Conservation (phyloP, 2,797 vertebrate species). For the Taenioides sp. region DNA sequence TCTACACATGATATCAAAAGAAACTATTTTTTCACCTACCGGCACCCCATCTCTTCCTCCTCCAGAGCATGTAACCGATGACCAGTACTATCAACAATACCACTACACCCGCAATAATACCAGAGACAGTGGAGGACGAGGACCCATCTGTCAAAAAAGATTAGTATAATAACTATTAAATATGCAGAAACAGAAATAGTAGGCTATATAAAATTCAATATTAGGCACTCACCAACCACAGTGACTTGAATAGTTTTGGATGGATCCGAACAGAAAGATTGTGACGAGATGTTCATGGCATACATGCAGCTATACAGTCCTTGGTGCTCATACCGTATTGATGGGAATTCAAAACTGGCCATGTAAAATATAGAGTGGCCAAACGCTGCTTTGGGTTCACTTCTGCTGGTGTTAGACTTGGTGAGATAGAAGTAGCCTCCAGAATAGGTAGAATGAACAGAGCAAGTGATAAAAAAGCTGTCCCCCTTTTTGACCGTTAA, state of each 20-base stretch:
- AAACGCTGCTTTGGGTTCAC: slow-evolving; percentile 27
- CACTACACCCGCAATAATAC: slow-evolving; percentile 37
- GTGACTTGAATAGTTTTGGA: slow-evolving; percentile 57
- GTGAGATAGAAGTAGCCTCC: slow-evolving; percentile 64
- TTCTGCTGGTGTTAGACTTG: slow-evolving; percentile 28
- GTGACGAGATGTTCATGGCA: slow-evolving; percentile 61
- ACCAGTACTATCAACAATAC: slow-evolving; percentile 42
- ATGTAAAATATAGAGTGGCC: slow-evolving; percentile 57
- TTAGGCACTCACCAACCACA: slow-evolving; percentile 47
- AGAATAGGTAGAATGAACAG: slow-evolving; percentile 51
- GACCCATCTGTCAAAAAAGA: slow-evolving; percentile 35
- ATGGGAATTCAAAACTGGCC: slow-evolving; percentile 62
- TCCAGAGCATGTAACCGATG: slow-evolving; percentile 60
- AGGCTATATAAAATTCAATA: neutral
- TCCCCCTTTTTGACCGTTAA: slow-evolving; percentile 58
- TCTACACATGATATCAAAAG: neutral
- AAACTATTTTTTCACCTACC: slow-evolving; percentile 42
- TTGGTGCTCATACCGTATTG: slow-evolving; percentile 46
- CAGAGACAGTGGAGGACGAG: slow-evolving; percentile 35
- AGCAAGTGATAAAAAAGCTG: slow-evolving; percentile 69
- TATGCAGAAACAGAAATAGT: neutral
- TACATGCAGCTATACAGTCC: slow-evolving; percentile 70
- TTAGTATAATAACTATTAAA: neutral
- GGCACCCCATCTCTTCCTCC: slow-evolving; percentile 33
- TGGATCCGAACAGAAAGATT: slow-evolving; percentile 50